Evolutionary conservation across 2,888 invertebrate species (phyloP).

Genomic region (Xanthia togata): DNA sequence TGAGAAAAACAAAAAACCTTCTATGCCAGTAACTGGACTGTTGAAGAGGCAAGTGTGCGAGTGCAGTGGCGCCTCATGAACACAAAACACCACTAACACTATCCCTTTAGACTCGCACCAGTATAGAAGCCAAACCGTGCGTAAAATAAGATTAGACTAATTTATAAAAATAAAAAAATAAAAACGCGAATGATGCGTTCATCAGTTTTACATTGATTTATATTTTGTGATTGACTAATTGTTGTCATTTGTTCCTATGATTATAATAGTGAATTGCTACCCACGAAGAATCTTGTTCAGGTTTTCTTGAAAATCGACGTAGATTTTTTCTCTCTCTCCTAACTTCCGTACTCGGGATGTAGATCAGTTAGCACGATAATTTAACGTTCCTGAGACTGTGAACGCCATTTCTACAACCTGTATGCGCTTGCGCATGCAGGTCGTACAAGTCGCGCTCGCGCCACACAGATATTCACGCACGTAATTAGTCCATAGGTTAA

Average conservation of each 20-base stretch:
- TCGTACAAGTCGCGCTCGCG: conserved; percentile 71
- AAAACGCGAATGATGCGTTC: conserved; percentile 85
- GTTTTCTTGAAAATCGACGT: conserved; percentile 89
- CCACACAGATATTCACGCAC: conserved; percentile 83
- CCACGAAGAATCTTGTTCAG: conserved; percentile 85
- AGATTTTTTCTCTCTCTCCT: conserved; percentile 80
- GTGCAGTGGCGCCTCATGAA: conserved; percentile 73
- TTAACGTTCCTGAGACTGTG: conserved; percentile 79
- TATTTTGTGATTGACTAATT: conserved; percentile 89
- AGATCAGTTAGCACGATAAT: conserved; percentile 78
- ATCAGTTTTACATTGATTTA: conserved; percentile 86
- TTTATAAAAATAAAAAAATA: conserved; percentile 76
- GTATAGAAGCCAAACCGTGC: conserved; percentile 88
- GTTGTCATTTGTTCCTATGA: conserved; percentile 90
- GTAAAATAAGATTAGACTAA: conserved; percentile 81
- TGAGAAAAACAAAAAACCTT: not conserved
- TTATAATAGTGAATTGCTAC: conserved; percentile 84
- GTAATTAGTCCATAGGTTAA: conserved; percentile 87
- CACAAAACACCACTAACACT: conserved; percentile 78
- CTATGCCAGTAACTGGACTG: not conserved
- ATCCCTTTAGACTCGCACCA: conserved; percentile 88
- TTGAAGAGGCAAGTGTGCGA: conserved; percentile 14
- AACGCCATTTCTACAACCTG: conserved; percentile 70
- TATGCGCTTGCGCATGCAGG: conserved; percentile 64
- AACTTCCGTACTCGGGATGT: conserved; percentile 80